Evolutionary conservation across 35 echinoderm and acorn worm genomes (phyloP), one percentile per base, ranked within the genome.

Genomic region (Ophioderma brevispina): DNA sequence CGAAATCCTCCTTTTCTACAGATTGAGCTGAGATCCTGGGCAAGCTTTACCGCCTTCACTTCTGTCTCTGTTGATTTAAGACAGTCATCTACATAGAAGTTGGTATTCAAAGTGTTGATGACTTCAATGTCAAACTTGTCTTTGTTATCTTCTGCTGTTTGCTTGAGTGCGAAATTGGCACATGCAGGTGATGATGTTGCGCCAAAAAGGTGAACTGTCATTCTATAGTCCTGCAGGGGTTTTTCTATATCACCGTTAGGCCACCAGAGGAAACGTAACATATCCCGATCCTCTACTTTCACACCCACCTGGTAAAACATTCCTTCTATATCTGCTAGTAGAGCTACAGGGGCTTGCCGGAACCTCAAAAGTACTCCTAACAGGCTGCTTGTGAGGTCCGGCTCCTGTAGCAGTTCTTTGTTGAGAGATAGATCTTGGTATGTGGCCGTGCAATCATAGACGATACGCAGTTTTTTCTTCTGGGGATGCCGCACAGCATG

Each of bases 281-380:
- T 38, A 49, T 89, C 90, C 19, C 90, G 77, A 33, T 92, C 92
- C 28, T 89, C 40, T 36, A 19, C 39, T 64, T 40, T 46, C 19
- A 96, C 94, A 19, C 13, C 33, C 10, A 96, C 80, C 70, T 92
- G 94, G 34, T 84, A 92, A 32, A 96, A 96, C 90, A 96, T 96
- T 32, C 86, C 81, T 40, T 85, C 75, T 40, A 96, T 90, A 64
- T 96, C 94, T 70, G 80, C 64, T 33, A 89, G 32, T 3, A 96
- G 25, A 1, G 94, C 94, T 23, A 93, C 84, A 81, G 34, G n/a
- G 33, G 89, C 86, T 43, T 92, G 86, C 39, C 94, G 13, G 19
- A 90, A 96, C 32, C 91, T 87, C 76, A 88, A 80, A 36, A 96
- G 36, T 1, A 92, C 87, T 70, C 91, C 87, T 31, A 89, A 23